phyloP scores from a whole-genome alignment of 2,113 vertebrate species.

The Pterophyllum scalare region DNA sequence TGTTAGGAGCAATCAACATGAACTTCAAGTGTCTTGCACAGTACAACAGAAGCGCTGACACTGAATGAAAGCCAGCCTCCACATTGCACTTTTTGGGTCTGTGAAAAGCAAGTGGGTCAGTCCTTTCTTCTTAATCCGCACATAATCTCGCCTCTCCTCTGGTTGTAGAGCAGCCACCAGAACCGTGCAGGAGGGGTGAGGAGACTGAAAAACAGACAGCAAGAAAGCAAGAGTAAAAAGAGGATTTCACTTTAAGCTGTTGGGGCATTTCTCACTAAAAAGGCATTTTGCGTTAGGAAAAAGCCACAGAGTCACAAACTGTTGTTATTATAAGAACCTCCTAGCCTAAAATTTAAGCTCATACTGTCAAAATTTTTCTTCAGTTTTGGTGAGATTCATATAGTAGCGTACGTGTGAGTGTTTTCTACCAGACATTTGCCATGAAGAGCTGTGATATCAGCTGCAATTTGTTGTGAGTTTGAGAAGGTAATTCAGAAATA shows the following conservation, averaged over 20 bases:
- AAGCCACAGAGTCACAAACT: constrained; percentile 8
- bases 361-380: background rate
- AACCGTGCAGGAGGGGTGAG: constrained; percentile 36
- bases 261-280: constrained; percentile 21
- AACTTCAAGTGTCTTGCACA: constrained; percentile 45
- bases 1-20: constrained; percentile 65
- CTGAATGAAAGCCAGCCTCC: constrained; percentile 46
- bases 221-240: background rate
- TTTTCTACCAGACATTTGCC: background rate
- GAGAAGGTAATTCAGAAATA: constrained; percentile 46
- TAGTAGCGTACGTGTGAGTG: background rate
- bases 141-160: constrained; percentile 70
- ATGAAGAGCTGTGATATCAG: constrained; percentile 8
- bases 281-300: constrained; percentile 3
- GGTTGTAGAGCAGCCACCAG: constrained; percentile 48
- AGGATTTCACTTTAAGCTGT: constrained; percentile 33
- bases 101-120: constrained; percentile 80
- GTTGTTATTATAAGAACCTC: background rate
- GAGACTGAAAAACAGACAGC: constrained; percentile 22
- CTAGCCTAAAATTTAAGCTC: constrained; percentile 15
- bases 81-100: constrained; percentile 51
- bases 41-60: constrained; percentile 59
- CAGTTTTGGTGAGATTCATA: background rate
- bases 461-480: constrained; percentile 9
- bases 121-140: constrained; percentile 76